A percentile compares a stretch with the other conserved stretches of the same genome.
Evolutionary conservation across 2,797 vertebrate genomes (phyloP).

Genomic region (Tarsius wallacei): DNA sequence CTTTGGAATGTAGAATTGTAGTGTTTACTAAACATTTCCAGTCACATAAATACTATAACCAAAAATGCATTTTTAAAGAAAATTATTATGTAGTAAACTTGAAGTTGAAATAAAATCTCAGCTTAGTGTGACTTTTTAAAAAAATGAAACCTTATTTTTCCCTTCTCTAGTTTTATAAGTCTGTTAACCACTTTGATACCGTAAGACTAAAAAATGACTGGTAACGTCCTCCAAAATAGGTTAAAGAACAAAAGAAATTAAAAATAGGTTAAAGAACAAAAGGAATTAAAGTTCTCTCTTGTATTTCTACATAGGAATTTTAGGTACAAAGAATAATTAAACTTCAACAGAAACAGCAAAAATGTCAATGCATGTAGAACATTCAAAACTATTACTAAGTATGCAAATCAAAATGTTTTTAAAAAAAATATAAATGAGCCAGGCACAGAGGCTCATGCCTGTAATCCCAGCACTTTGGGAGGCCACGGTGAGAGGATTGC

Average conservation of each 20-base stretch:
- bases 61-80: constrained; percentile 23
- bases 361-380: neutral
- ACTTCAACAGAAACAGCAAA: constrained; percentile 6
- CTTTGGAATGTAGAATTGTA: constrained; percentile 46
- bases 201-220: neutral
- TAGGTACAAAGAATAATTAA: constrained; percentile 18
- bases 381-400: constrained; percentile 54
- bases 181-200: neutral
- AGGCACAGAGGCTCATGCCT: too few relatives aligned
- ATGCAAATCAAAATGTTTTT: constrained; percentile 34
- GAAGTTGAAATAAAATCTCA: constrained; percentile 53
- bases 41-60: constrained; percentile 3
- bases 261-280: constrained; percentile 7
- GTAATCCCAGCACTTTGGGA: too few relatives aligned
- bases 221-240: neutral
- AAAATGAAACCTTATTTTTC: constrained; percentile 18
- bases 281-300: neutral
- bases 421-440: neutral
- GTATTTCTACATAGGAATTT: constrained; percentile 39
- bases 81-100: neutral
- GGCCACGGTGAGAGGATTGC: too few relatives aligned
- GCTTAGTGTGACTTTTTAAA: neutral
- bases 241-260: neutral
- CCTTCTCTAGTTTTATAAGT: constrained; percentile 31
- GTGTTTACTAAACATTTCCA: constrained; percentile 60